Conservation (phyloP, 1,140 invertebrate genomes). For the Macrotrachela quadricornifera region DNA sequence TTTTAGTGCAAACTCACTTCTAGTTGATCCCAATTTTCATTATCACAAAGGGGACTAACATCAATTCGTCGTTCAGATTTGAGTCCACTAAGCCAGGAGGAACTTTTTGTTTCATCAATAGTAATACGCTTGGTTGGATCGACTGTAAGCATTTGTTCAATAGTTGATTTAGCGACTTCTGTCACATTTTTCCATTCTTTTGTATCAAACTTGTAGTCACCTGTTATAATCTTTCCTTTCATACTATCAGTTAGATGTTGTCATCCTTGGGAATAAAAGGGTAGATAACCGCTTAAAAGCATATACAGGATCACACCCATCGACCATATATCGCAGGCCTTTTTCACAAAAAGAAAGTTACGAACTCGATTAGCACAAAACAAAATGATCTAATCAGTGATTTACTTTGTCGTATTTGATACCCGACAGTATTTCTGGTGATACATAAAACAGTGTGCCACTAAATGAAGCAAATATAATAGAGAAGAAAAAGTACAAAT, state of each 20-base stretch:
- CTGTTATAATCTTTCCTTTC: conserved; percentile 20
- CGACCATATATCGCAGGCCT: conserved; percentile 9
- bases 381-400: too few species aligned
- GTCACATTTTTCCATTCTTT: conserved; percentile 22
- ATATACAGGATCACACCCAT: conserved; percentile 9
- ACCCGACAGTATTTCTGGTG: conserved; percentile 80
- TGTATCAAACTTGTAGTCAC: conserved; percentile 20
- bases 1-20: too few species aligned
- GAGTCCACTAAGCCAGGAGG: neutral
- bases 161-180: conserved; percentile 17
- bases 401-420: conserved; percentile 98
- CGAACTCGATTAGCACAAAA: too few species aligned
- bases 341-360: conserved; percentile 23
- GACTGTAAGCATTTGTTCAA: conserved; percentile 11
- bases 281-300: conserved; percentile 13
- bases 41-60: too few species aligned
- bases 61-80: too few species aligned
- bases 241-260: conserved; percentile 38
- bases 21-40: too few species aligned
- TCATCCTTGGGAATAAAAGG: conserved; percentile 21
- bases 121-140: conserved; percentile 45
- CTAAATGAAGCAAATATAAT: too few species aligned
- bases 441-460: conserved; percentile 25
- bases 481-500: neutral
- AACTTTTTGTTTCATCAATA: conserved; percentile 64